Percentiles rank a stretch among this genome's conserved stretches.
phyloP scores from a whole-genome alignment of 2,888 invertebrate species.

The Lasioglossum lativentre region DNA sequence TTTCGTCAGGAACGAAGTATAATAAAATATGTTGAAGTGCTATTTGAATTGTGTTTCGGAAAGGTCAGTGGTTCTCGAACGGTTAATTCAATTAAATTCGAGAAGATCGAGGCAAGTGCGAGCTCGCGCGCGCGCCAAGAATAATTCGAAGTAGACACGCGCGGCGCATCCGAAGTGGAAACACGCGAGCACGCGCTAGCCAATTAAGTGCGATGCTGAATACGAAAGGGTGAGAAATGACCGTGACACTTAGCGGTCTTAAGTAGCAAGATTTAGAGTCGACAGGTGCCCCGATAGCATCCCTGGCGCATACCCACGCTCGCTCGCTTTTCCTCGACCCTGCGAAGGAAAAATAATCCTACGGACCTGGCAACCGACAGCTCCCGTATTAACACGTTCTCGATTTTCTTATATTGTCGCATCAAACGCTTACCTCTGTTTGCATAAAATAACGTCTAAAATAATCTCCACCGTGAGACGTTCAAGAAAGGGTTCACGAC shows the following conservation, averaged over 20 bases:
- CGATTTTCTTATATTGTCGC: not conserved
- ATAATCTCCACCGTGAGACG: not conserved
- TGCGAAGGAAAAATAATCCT: slow-evolving; percentile 65
- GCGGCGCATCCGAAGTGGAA: slow-evolving; percentile 43
- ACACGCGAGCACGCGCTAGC: slow-evolving; percentile 73
- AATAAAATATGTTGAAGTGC: not conserved
- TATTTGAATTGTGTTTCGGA: not conserved
- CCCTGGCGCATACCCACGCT: slow-evolving; percentile 26
- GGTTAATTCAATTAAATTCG: slow-evolving; percentile 30
- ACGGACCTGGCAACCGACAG: not conserved
- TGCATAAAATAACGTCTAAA: slow-evolving; percentile 69
- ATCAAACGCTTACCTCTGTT: slow-evolving; percentile 58
- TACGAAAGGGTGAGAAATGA: slow-evolving; percentile 71
- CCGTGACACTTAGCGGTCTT: slow-evolving; percentile 77
- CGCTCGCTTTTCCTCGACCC: slow-evolving; percentile 47
- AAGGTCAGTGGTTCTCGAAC: not conserved
- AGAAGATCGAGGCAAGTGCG: slow-evolving; percentile 30
- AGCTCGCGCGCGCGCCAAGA: not conserved
- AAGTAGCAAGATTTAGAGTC: slow-evolving; percentile 83
- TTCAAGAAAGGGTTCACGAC: not conserved
- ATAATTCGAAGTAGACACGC: slow-evolving; percentile 58
- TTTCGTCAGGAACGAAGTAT: not conserved
- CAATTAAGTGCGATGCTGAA: slow-evolving; percentile 81
- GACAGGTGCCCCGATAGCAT: slow-evolving; percentile 80
- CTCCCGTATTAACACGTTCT: not conserved